Conservation (phyloP, 2,888 invertebrate genomes). For the Imbricaverruca yamaguchii region DNA sequence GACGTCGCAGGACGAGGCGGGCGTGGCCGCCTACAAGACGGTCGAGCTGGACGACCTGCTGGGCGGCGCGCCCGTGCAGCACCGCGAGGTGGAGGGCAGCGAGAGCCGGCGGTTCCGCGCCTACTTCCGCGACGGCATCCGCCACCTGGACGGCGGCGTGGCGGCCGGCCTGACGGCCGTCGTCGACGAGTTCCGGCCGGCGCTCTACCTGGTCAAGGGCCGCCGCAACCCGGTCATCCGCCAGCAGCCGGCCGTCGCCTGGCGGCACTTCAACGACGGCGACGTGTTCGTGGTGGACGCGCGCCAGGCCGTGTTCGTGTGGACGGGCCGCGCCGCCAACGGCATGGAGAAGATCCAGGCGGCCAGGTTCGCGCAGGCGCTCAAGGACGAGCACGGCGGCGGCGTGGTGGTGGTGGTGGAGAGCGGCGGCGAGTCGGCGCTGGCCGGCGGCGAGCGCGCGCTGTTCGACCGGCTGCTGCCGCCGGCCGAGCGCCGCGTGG, state of each 20-base stretch:
- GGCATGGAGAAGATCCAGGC: constrained; percentile 72
- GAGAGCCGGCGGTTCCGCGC: constrained; percentile 77
- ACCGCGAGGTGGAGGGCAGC: constrained; percentile 73
- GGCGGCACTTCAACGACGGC: constrained; percentile 75
- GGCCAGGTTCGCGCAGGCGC: constrained; percentile 58
- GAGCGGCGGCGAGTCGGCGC: constrained; percentile 76
- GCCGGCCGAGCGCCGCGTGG: constrained; percentile 35
- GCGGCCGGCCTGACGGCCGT: constrained; percentile 50
- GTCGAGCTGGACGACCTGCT: constrained; percentile 78
- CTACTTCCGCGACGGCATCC: constrained; percentile 72
- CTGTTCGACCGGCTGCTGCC: constrained; percentile 56
- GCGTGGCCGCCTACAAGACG: constrained; percentile 76
- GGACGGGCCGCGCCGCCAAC: constrained; percentile 77
- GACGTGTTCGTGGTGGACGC: constrained; percentile 78
- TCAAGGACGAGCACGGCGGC: constrained; percentile 52
- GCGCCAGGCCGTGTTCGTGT: constrained; percentile 64
- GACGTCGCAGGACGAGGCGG: constrained; percentile 67
- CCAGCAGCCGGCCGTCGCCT: constrained; percentile 65
- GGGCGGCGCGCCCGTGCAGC: constrained; percentile 65
- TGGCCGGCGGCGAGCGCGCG: constrained; percentile 54
- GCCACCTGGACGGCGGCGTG: constrained; percentile 48
- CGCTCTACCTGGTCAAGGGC: constrained; percentile 76
- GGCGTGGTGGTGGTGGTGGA: constrained; percentile 63
- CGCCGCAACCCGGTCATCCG: constrained; percentile 65
- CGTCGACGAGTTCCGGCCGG: constrained; percentile 46